Evolutionary conservation across 2,888 invertebrate genomes (phyloP), one percentile per base, ranked within the genome.

Genomic region (Parochlus steinenii): DNA sequence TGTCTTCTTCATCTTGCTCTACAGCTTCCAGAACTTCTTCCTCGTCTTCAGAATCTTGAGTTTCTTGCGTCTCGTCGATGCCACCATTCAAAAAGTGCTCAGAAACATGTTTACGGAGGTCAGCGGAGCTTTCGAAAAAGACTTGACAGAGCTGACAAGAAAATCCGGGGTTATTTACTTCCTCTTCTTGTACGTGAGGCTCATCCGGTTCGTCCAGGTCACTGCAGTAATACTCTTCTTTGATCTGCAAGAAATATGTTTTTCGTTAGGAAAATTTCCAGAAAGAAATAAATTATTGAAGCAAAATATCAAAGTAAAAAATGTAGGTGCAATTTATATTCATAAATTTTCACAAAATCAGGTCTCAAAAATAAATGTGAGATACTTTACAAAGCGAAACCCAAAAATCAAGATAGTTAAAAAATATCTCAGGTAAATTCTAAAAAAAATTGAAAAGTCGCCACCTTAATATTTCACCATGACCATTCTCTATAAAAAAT

Each of bases 171-270:
- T n/a, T n/a, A n/a, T n/a, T n/a, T n/a, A n/a, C n/a, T n/a, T n/a
- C n/a, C n/a, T n/a, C n/a, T n/a, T n/a, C n/a, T n/a, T n/a, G n/a
- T 7, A 31, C 40, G 8, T 31, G 29, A 28, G 16, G 26, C 3
- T 27, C 19, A 5, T 18, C 19, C 76, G 76, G 54, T 67, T 70
- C 44, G 77, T 67, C 53, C 74, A 74, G 47, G 76, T 76, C 1
- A 75, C 15, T 11, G 7, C 7, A n/a, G 7, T 31, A 31, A 10
- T 12, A 6, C 16, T 32, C 15, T 74, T 0, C 48, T 67, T 2
- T 68, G 65, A 63, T 68, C 65, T 48, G n/a, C n/a, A n/a, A n/a
- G n/a, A n/a, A n/a, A n/a, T n/a, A n/a, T n/a, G n/a, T n/a, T n/a
- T n/a, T n/a, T n/a, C n/a, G n/a, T n/a, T n/a, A n/a, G n/a, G n/a